Conservation (phyloP, 2,113 vertebrate genomes). For the Tyrannus savana region DNA sequence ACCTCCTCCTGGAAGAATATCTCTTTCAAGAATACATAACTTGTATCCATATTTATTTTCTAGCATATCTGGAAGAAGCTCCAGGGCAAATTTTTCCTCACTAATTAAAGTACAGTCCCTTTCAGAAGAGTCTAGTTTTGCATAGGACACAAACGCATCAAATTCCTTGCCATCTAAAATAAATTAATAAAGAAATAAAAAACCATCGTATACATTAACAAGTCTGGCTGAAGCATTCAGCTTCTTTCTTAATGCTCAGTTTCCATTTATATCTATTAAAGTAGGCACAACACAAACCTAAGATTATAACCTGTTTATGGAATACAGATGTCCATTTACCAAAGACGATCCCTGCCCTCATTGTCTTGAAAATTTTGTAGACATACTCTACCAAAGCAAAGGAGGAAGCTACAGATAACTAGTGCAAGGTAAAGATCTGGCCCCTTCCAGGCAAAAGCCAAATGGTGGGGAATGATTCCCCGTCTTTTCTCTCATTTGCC, state of each 20-base stretch:
- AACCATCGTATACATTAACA: not conserved
- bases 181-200: not conserved
- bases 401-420: not conserved
- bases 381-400: not conserved
- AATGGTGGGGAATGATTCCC: not conserved
- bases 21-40: constrained; percentile 87
- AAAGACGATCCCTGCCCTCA: not conserved
- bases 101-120: not conserved
- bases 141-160: constrained; percentile 87
- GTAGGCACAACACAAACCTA: not conserved
- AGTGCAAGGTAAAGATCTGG: not conserved
- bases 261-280: not conserved
- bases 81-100: constrained; percentile 77
- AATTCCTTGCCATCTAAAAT: constrained; percentile 83
- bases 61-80: constrained; percentile 77
- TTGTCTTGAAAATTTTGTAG: not conserved
- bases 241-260: not conserved
- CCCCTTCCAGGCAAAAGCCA: not conserved
- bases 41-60: constrained; percentile 86
- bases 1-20: constrained; percentile 90
- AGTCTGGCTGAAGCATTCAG: not conserved
- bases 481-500: not conserved
- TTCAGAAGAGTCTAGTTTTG: constrained; percentile 52
- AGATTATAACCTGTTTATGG: not conserved
- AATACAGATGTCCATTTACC: not conserved